Conservation (phyloP, 2,113 vertebrate genomes). For the Lepisosteus oculatus region DNA sequence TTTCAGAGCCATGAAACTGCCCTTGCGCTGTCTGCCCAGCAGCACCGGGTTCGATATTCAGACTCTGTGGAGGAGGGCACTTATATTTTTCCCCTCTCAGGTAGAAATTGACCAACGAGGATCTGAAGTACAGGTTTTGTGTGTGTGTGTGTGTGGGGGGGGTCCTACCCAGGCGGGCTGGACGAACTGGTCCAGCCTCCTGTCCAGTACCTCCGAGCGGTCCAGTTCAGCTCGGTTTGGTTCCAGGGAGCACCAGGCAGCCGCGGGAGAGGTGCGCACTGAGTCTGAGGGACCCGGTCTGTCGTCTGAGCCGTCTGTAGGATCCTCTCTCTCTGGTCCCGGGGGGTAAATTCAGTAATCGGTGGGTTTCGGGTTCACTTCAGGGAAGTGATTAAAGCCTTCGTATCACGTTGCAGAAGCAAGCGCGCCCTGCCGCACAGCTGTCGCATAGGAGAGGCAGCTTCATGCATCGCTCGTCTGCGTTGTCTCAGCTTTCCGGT, state of each 20-base stretch:
- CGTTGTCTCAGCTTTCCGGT: background rate
- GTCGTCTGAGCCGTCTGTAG: too few species aligned
- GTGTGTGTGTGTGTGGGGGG: too few species aligned
- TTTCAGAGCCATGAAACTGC: conserved; percentile 72
- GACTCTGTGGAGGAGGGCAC: conserved; percentile 72
- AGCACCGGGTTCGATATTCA: conserved; percentile 80
- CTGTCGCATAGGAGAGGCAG: background rate
- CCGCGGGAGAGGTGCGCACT: background rate
- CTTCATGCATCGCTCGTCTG: background rate
- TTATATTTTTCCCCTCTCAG: conserved; percentile 85
- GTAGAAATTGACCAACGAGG: conserved; percentile 46
- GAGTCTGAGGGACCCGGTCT: background rate
- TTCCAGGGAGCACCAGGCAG: background rate
- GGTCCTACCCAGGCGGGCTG: too few species aligned
- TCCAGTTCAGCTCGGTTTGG: too few species aligned
- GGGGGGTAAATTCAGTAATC: too few species aligned
- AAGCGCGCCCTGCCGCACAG: background rate
- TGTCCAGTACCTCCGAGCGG: too few species aligned
- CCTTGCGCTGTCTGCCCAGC: conserved; percentile 61
- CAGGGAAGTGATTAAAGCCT: background rate
- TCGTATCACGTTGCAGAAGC: background rate
- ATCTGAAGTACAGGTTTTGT: too few species aligned
- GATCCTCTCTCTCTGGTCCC: too few species aligned
- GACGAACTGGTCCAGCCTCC: too few species aligned
- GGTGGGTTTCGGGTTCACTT: background rate